Evolutionary conservation across 2,888 invertebrate genomes (phyloP), one percentile per base, ranked within the genome.

Genomic region (Pharmacophagus antenor): DNA sequence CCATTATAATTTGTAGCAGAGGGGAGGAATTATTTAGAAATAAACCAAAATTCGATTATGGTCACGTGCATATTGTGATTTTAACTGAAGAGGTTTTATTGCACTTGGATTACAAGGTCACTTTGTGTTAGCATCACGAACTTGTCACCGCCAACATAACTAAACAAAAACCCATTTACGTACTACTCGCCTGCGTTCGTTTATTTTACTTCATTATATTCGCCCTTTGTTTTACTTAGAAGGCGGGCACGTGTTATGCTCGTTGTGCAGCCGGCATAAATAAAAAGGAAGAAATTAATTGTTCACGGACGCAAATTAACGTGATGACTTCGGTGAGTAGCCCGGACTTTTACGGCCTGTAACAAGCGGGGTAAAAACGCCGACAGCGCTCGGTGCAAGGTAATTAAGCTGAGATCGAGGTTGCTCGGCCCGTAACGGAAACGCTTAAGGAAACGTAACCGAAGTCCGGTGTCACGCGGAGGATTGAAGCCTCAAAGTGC

Each of bases 1-100:
- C 71, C 64, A 68, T 69, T 65, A 67, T 63, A 63, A 65, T 65
- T 68, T 62, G 63, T 63, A 63, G 52, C 56, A 61, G 63, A 69
- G 74, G 81, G 82, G 31, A n/a, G n/a, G 82, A 73, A 70, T 54
- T 48, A 56, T 64, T 71, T 71, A 69, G 67, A 68, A 73, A 63
- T 65, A 70, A 74, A 73, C 66, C 66, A 72, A 69, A n/a, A 71
- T 76, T 78, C 73, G 74, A 67, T 56, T 54, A 63, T 53, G 58
- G 62, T 22, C 56, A 56, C 61, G 58, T 58, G 58, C 51, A 55
- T 22, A 37, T 20, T 20, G n/a, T 48, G n/a, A 42, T n/a, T 41
- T 41, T 17, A 41, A 42, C 15, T 15, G 15, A 7, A 10, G 27
- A 27, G 0, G 0, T 1, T 27, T n/a, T n/a, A n/a, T n/a, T n/a